Evolutionary conservation across 2,888 invertebrate genomes (phyloP), one percentile per base, ranked within the genome.

Genomic region (Prosapia bicincta): DNA sequence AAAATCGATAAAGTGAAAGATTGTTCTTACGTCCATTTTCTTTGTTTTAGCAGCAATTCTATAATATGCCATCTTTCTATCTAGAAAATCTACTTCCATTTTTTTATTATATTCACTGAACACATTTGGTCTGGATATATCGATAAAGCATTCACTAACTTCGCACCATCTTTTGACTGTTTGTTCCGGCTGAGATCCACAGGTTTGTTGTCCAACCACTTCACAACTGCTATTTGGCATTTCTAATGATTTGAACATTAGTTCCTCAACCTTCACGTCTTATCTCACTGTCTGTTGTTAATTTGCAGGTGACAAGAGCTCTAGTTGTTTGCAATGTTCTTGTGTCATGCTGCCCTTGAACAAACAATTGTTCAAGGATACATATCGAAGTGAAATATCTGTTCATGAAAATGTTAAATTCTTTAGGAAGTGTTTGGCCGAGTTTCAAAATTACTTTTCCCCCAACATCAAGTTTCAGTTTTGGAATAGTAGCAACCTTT

Each of bases 1-100:
- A 69, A 74, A 74, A 54, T 74, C 69, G 20, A 74, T 74, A 28
- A 69, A 69, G 28, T 69, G 69, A 26, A 74, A 54, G 20, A 74
- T 25, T 15, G 69, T 30, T 26, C 65, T 38, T 7, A 74, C 69
- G 23, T 69, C 65, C 74, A 54, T 69, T 66, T 66, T 74, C 28
- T 74, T 74, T 43, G 74, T 69, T 25, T 38, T 69, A 13, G 69
- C 74, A 28, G 69, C 10, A 5, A 74, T 74, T 26, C 74, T 74
- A 69, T 74, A 74, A 26, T 69, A 74, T 2, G 65, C 74, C 20
- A 74, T 74, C 69, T 69, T 69, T 15, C 54, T 28, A 69, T 74
- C 73, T 54, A 74, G 43, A 26, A 69, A 38, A 26, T 74, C 65
- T 13, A 74, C 69, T 15, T 69, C 69, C 74, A 74, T 74, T 25